Base-by-base conservation (phyloP, 2,113 vertebrate species). In the Tamias sibiricus region DNA sequence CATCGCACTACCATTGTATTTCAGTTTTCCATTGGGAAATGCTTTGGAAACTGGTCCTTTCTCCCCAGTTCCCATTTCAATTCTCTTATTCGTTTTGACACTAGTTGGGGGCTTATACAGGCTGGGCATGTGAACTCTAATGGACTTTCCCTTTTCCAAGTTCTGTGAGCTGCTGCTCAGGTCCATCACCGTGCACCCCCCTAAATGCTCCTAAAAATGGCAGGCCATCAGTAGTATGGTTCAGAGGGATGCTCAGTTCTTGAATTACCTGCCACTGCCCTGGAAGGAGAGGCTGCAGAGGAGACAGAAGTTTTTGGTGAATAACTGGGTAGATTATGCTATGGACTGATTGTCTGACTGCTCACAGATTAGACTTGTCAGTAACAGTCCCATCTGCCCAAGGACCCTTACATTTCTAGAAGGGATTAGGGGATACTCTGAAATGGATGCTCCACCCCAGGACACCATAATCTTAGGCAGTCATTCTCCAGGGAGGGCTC, bases 181-280 rank as follows among this genome's bases (percentile, higher is more conserved):
- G 24, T 28, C 76, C 57, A 35, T 54, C 26, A 5, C 2, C 6
- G 1, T 1, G 35, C 6, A 35, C 28, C 6, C 20, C 20, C 20
- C 20, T 77, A 13, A 1, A 22, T 40, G 44, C 28, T 49, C 16
- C 26, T 8, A 0, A 19, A 44, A 40, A 9, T 14, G 26, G 26
- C 1, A 3, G 16, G 19, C 37, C 5, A 1, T 8, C 28, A 5
- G 17, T 6, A 13, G 49, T 32, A 2, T 42, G 0, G 5, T 44
- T 10, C 32, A 6, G 49, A 32, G 52, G 10, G 19, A 13, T 2
- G 1, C 9, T 17, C 7, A 1, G 16, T 26, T 44, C 72, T 28
- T 5, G 8, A 42, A 20, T 20, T 22, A 57, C 26, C 75, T 26
- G 35, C 10, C 9, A 10, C 64, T 0, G 0, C 17, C 84, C 37